These are phyloP conservation scores for Eurytoma californica DNA, from an alignment of 2,888 invertebrate species.

Conservation along the genomic window DNA sequence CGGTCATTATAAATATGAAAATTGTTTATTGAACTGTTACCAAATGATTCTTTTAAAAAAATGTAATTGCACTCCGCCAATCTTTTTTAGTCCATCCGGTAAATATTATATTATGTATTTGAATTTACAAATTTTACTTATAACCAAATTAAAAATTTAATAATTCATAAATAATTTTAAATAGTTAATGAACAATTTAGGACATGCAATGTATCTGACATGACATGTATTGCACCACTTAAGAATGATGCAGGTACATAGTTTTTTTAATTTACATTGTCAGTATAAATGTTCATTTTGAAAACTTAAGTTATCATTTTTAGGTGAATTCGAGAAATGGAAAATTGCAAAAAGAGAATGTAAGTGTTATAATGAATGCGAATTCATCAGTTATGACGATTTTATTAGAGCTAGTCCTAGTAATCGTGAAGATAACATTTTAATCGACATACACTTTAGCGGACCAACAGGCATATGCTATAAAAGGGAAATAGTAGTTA, in stretches of 20 bases:
- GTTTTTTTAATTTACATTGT: too few relatives aligned
- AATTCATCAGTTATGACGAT: constrained; percentile 51
- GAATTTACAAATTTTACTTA: too few relatives aligned
- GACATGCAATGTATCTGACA: too few relatives aligned
- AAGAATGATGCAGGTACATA: too few relatives aligned
- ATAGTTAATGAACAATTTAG: too few relatives aligned
- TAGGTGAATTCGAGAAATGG: too few relatives aligned
- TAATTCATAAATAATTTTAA: too few relatives aligned
- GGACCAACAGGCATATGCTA: constrained; percentile 74
- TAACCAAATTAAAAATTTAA: too few relatives aligned
- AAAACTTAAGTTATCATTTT: too few relatives aligned
- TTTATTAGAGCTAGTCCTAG: constrained; percentile 7
- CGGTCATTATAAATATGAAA: constrained; percentile 60
- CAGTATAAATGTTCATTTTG: too few relatives aligned
- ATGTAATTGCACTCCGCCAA: constrained; percentile 66
- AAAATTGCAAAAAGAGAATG: constrained; percentile 61
- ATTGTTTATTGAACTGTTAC: constrained; percentile 64
- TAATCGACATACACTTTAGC: constrained; percentile 74
- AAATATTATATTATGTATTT: too few relatives aligned
- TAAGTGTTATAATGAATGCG: constrained; percentile 64
- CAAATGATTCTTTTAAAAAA: constrained; percentile 58
- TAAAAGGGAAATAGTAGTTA: constrained; percentile 74
- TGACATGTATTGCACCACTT: too few relatives aligned
- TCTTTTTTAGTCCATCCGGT: constrained; percentile 47
- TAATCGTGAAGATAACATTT: constrained; percentile 57